Evolutionary conservation across 2,113 vertebrate species (phyloP), one percentile per base, ranked within the genome.

Genomic region (Lichenostomus cassidix): DNA sequence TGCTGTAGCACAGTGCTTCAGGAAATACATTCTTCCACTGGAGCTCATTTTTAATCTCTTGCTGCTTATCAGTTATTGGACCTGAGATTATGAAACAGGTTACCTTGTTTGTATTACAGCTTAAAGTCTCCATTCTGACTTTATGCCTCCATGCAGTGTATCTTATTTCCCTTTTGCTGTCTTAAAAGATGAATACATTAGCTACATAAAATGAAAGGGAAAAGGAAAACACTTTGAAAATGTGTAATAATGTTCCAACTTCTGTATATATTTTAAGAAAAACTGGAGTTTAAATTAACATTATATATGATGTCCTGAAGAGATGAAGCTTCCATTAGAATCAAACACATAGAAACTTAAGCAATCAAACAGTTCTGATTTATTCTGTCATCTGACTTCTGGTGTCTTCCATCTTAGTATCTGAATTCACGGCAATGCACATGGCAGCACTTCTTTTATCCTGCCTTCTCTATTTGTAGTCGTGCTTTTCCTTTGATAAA

Each of bases 41-140:
- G 37, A 79, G 53, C 56, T 75, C 1, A 80, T 67, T 92, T 92
- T 79, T 47, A 78, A 59, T 83, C 41, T 91, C 68, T 88, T 87
- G 33, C 55, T 90, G 35, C 2, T 85, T 79, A 76, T 69, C 69
- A 59, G 29, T 46, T 69, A 86, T 67, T 96, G 27, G n/a, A 81
- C 60, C 70, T 77, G 73, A 94, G 44, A 74, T 92, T 81, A 95
- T 15, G 35, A 71, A 96, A 65, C 64, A 92, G 46, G 37, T 79
- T 87, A 46, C 52, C 69, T 90, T 75, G n/a, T 62, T 37, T 41
- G 12, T 29, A 82, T 77, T 70, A 69, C 7, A 75, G 29, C 18
- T 85, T 89, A 28, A 89, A 80, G 49, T 67, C 58, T 79, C 27
- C 87, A 42, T 69, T 77, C 35, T 79, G 62, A 60, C 71, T 89